Base-by-base conservation (phyloP, 2,113 vertebrate species). In the Clarias macrocephalus region DNA sequence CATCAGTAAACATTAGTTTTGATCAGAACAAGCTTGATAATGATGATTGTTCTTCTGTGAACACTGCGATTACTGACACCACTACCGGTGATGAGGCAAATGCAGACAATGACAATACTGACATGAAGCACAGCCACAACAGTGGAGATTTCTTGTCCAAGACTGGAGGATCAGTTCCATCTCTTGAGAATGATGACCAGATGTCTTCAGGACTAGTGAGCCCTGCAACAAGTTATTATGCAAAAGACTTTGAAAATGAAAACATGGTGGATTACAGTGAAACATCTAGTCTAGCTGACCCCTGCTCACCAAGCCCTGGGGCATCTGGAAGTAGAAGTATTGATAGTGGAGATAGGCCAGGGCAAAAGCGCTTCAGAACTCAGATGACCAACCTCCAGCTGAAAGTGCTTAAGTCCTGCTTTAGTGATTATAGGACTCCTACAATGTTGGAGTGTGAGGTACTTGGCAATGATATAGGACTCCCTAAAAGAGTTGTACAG, bases 391-490 rank as follows among this genome's bases (percentile, higher is more conserved):
- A 99, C 92, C 97, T 99, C 93, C 98, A 99, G 94, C 96, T 99
- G 5, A 99, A 99, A 95, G 92, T 99, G 91, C 96, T 99, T 76
- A 99, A 99, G 94, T 98, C 97, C 28, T 99, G 98, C 95, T 99
- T 99, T 93, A 98, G 96, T 89, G 98, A 99, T 95, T 99, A 99
- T 91, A 96, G 98, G 95, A 99, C 98, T 10, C 98, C 98, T 21
- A 99, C 98, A 76, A 99, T 99, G 98, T 94, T 99, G 92, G 98
- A 99, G 95, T 99, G 98, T 93, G 98, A 99, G 94, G 97, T 99
- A 91, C 96, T 99, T 91, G 98, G 98, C 93, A 99, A 99, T 95
- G 98, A 99, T 30, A 99, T 99, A 94, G 98, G 98, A 96, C 97
- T 99, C 96, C 98, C 98, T 96, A 99, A 99, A 95, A 97, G 98